Conservation (phyloP, 2,888 invertebrate genomes). For the Meandrusa payeni region DNA sequence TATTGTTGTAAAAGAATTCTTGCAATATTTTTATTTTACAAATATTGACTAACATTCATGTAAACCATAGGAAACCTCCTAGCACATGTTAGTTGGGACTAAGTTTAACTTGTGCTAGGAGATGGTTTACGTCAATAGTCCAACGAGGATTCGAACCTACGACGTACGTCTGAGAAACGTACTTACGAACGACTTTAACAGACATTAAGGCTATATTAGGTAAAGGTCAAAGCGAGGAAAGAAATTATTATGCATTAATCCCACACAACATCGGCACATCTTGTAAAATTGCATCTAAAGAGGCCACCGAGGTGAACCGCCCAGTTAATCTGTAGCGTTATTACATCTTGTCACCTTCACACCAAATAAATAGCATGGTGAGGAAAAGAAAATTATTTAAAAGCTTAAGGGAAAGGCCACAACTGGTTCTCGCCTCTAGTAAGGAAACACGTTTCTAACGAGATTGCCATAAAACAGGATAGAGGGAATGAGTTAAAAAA, state of each 20-base stretch:
- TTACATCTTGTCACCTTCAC: not conserved
- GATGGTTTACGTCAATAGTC: too few species aligned
- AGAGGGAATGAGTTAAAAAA: conserved; percentile 12
- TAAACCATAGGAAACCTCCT: too few species aligned
- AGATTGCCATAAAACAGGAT: conserved; percentile 5
- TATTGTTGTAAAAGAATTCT: too few species aligned
- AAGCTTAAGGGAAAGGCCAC: not conserved
- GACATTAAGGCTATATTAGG: not conserved
- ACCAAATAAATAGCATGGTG: not conserved
- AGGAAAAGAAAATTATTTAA: not conserved
- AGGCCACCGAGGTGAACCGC: conserved; percentile 8
- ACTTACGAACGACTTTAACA: not conserved
- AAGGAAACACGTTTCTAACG: conserved; percentile 10
- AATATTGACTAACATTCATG: too few species aligned
- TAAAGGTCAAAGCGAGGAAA: too few species aligned
- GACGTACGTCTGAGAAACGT: too few species aligned
- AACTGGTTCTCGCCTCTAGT: not conserved
- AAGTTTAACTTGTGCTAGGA: too few species aligned
- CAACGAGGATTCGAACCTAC: too few species aligned
- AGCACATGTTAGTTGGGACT: too few species aligned
- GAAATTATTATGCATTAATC: not conserved
- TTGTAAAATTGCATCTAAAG: conserved; percentile 7
- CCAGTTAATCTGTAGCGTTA: not conserved
- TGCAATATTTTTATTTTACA: too few species aligned
- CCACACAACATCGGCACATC: conserved; percentile 11